Percentiles rank a stretch among this genome's conserved stretches.
These are phyloP conservation scores for Erythrocercus mccallii DNA, from an alignment of 2,113 vertebrate species.

Conservation along the genomic window DNA sequence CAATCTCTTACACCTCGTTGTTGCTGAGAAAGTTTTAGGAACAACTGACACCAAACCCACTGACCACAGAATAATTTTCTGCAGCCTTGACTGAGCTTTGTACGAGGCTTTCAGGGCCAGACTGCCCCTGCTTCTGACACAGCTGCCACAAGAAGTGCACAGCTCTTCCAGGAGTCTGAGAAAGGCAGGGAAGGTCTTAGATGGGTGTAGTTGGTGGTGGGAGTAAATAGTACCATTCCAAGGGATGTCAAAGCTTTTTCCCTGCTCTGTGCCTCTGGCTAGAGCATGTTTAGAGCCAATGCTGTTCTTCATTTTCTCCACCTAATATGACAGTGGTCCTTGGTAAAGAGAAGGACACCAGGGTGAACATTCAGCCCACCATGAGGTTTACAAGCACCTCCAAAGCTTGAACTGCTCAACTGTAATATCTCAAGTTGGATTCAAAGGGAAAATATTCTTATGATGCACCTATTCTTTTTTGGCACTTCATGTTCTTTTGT, in stretches of 20 bases:
- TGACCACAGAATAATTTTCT: neutral
- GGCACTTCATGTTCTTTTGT: neutral
- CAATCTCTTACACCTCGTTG: fast-evolving
- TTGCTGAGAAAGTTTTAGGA: neutral
- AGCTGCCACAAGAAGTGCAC: neutral
- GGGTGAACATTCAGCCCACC: neutral
- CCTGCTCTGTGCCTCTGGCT: neutral
- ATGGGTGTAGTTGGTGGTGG: neutral
- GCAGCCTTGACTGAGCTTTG: neutral
- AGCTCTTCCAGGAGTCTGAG: neutral
- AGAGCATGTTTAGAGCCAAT: neutral
- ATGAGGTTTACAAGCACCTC: neutral
- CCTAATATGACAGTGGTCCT: neutral
- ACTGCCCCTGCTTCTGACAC: neutral
- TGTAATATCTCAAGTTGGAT: neutral
- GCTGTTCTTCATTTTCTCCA: neutral
- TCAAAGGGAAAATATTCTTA: neutral
- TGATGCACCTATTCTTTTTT: neutral
- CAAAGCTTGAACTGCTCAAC: neutral
- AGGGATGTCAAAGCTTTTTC: neutral
- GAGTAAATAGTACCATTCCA: neutral
- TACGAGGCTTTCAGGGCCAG: neutral
- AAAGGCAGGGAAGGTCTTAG: neutral
- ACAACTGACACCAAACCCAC: neutral
- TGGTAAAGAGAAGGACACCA: neutral